phyloP scores from a whole-genome alignment of 2,113 vertebrate genomes.

The Piaya cayana region DNA sequence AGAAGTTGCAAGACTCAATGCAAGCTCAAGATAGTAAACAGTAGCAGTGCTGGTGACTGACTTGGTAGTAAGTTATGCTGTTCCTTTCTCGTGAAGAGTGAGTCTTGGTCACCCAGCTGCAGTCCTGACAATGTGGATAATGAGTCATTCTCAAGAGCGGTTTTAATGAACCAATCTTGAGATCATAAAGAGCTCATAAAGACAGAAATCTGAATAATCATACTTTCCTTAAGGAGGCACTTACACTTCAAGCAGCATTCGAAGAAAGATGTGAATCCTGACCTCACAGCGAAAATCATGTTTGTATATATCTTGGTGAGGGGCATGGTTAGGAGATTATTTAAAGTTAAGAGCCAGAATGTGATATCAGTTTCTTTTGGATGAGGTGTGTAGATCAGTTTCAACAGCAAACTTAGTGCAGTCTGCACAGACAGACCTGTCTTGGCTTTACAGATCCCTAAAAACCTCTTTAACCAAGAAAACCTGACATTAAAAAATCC shows the following conservation, averaged over 20 bases:
- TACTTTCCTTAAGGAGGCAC: not conserved
- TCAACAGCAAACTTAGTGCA: not conserved
- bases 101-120: not conserved
- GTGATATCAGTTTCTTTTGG: not conserved
- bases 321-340: not conserved
- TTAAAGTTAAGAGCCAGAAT: not conserved
- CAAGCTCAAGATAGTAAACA: not conserved
- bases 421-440: not conserved
- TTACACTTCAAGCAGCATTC: not conserved
- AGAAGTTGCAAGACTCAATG: not conserved
- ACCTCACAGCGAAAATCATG: not conserved
- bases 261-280: not conserved
- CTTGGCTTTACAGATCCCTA: not conserved
- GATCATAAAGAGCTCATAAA: not conserved
- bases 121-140: not conserved
- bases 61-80: accelerated
- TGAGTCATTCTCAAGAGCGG: not conserved
- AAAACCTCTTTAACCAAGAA: not conserved
- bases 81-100: accelerated
- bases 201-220: not conserved
- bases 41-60: not conserved
- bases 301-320: not conserved
- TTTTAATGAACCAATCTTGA: too few relatives aligned
- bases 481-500: not conserved
- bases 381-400: not conserved